Evolutionary conservation across 2,113 vertebrate genomes (phyloP).

Genomic region (Amphilophus citrinellus): DNA sequence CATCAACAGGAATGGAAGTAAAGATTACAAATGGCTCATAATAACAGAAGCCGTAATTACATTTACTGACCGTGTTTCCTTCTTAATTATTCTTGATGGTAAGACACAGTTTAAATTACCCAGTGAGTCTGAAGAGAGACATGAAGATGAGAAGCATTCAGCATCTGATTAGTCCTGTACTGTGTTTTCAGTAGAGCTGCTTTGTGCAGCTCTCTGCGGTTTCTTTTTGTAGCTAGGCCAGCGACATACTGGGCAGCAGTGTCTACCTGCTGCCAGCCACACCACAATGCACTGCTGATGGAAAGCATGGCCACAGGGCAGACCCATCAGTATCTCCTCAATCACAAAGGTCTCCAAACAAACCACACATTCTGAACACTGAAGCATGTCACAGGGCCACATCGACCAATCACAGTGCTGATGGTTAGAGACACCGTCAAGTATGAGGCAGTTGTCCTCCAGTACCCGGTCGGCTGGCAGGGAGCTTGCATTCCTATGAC

Average conservation of each 20-base stretch:
- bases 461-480: background rate
- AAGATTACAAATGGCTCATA: background rate
- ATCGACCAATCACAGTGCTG: conserved; percentile 83
- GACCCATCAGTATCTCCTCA: conserved; percentile 89
- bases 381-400: conserved; percentile 89
- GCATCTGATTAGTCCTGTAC: conserved; percentile 19
- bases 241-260: conserved; percentile 96
- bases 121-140: conserved; percentile 16
- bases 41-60: background rate
- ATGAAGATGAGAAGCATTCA: background rate
- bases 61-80: background rate
- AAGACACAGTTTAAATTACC: background rate
- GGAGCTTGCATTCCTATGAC: background rate
- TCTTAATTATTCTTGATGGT: background rate
- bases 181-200: background rate
- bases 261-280: conserved; percentile 90
- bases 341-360: conserved; percentile 93
- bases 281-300: conserved; percentile 96
- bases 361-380: conserved; percentile 95
- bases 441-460: background rate
- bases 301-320: conserved; percentile 96
- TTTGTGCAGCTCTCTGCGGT: conserved; percentile 66
- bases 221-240: conserved; percentile 97
- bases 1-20: conserved; percentile 22
- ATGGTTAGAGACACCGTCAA: background rate